Evolutionary conservation across 2,888 invertebrate species (phyloP).

Genomic region (Lycocerus yunnanus): DNA sequence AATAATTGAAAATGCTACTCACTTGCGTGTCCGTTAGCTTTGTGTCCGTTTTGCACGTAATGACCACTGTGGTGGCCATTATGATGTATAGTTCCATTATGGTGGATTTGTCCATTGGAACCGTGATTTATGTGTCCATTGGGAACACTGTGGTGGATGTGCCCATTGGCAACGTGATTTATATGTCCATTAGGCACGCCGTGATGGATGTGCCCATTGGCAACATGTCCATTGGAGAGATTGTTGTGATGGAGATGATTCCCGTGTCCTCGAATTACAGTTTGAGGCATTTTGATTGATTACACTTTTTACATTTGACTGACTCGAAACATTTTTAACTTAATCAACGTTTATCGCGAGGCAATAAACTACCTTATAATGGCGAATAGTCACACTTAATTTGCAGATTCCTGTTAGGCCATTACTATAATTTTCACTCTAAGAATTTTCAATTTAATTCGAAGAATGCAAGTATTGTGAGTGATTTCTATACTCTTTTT

Average conservation of each 20-base stretch:
- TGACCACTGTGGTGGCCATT: constrained; percentile 42
- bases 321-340: not conserved
- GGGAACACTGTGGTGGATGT: constrained; percentile 22
- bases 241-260: constrained; percentile 8
- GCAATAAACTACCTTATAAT: not conserved
- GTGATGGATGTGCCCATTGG: constrained; percentile 4
- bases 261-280: constrained; percentile 38
- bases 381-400: constrained; percentile 1
- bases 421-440: constrained; percentile 8
- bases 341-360: not conserved
- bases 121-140: constrained; percentile 39
- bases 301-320: not conserved
- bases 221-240: constrained; percentile 12
- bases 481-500: constrained; percentile 11
- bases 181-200: constrained; percentile 12
- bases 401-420: constrained; percentile 16
- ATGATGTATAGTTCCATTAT: constrained; percentile 37
- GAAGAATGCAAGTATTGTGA: constrained; percentile 10
- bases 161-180: constrained; percentile 10
- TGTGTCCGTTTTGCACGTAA: constrained; percentile 43
- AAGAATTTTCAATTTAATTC: constrained; percentile 7
- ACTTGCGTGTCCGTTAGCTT: constrained; percentile 50
- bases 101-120: constrained; percentile 38
- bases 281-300: constrained; percentile 43
- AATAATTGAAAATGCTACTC: constrained; percentile 31